Conservation (phyloP, 2,888 invertebrate genomes). For the Agrochola macilenta region DNA sequence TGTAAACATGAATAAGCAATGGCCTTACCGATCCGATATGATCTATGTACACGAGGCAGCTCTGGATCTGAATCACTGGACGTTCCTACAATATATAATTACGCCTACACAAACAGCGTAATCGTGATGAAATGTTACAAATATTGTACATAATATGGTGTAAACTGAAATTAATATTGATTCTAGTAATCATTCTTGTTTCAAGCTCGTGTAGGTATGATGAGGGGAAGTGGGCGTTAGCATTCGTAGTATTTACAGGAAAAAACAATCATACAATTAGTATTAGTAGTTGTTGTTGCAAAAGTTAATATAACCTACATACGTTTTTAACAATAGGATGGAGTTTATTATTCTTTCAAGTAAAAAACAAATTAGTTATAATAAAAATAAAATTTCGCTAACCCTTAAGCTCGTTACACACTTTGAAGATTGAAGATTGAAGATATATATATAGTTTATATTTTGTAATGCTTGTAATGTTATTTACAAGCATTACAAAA, state of each 20-base stretch:
- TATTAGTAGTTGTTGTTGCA: constrained; percentile 12
- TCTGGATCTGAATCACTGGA: constrained; percentile 57
- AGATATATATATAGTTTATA: too few species aligned
- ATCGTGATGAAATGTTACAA: constrained; percentile 53
- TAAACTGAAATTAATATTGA: constrained; percentile 15
- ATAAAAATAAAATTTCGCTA: background rate
- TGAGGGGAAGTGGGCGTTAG: background rate
- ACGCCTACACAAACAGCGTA: constrained; percentile 23
- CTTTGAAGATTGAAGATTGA: too few species aligned
- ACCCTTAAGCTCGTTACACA: too few species aligned
- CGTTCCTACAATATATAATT: constrained; percentile 31
- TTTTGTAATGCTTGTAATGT: too few species aligned
- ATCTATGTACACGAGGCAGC: constrained; percentile 47
- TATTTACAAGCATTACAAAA: too few species aligned
- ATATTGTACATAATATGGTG: constrained; percentile 34
- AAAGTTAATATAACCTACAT: background rate
- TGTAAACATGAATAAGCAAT: constrained; percentile 63
- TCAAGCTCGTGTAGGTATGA: background rate
- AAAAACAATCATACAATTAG: background rate
- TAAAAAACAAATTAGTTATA: background rate
- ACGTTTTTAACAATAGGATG: too few species aligned
- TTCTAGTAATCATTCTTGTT: background rate
- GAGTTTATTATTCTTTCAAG: background rate
- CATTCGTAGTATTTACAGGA: background rate
- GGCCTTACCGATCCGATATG: constrained; percentile 55